Evolutionary conservation across 2,113 vertebrate genomes (phyloP).

Genomic region (Beaufortia kweichowensis): DNA sequence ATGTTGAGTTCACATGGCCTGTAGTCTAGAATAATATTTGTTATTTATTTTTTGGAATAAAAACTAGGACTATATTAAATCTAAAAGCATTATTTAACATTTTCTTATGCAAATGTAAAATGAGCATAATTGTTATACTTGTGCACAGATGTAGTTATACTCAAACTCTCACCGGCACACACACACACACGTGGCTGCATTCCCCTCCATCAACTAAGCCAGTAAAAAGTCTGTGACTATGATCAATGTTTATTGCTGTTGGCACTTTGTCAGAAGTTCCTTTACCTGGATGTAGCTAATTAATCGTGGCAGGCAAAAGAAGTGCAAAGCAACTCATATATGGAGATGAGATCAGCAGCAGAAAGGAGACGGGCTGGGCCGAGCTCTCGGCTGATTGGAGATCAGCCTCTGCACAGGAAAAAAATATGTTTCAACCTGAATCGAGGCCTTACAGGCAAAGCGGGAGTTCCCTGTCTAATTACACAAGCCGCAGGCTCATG

Average conservation of each 20-base stretch:
- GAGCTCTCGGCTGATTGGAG: constrained; percentile 18
- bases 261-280: constrained; percentile 79
- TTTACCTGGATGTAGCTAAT: constrained; percentile 80
- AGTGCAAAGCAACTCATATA: constrained; percentile 65
- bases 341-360: constrained; percentile 71
- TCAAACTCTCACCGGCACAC: constrained; percentile 7
- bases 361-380: constrained; percentile 43
- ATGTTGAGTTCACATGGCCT: too few species aligned
- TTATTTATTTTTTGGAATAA: too few species aligned
- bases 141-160: background rate
- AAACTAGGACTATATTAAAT: too few species aligned
- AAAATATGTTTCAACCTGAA: constrained; percentile 68
- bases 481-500: constrained; percentile 68
- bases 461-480: constrained; percentile 79
- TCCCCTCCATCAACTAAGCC: constrained; percentile 33
- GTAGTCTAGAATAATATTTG: too few species aligned
- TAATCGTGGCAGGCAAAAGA: constrained; percentile 73
- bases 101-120: too few species aligned
- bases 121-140: too few species aligned
- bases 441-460: constrained; percentile 76
- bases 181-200: constrained; percentile 5
- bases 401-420: constrained; percentile 24
- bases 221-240: constrained; percentile 57
- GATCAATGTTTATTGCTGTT: constrained; percentile 79
- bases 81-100: too few species aligned